Conservation (phyloP, 1,140 invertebrate genomes). For the Aphaenogaster rudis region DNA sequence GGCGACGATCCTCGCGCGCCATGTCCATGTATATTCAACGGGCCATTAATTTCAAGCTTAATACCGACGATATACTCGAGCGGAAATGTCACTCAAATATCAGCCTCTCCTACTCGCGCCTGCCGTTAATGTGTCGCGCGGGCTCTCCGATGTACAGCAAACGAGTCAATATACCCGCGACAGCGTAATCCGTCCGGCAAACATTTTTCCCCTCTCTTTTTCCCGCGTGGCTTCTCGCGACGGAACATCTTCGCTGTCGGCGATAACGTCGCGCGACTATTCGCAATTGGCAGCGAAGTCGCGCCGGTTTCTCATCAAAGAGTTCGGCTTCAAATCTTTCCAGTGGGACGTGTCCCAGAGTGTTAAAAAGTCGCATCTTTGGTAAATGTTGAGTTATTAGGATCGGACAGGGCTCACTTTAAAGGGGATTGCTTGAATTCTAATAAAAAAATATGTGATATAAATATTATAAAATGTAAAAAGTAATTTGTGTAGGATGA, state of each 20-base stretch:
- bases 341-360: neutral
- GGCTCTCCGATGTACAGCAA: constrained; percentile 28
- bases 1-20: neutral
- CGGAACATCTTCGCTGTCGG: neutral
- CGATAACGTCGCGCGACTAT: neutral
- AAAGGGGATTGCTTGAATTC: neutral
- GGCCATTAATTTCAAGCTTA: constrained; percentile 65
- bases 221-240: neutral
- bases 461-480: neutral
- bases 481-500: neutral
- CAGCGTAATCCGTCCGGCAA: constrained; percentile 30
- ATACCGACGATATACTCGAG: constrained; percentile 50
- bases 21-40: constrained; percentile 38
- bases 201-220: constrained; percentile 8
- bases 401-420: neutral
- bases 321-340: neutral
- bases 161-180: constrained; percentile 47
- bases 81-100: constrained; percentile 69
- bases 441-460: neutral
- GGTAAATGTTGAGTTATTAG: neutral
- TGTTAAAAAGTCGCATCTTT: neutral
- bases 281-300: neutral
- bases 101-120: constrained; percentile 28
- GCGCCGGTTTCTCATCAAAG: neutral
- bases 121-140: constrained; percentile 27